phyloP scores from a whole-genome alignment of 2,888 invertebrate species.

The Phasia obesa region DNA sequence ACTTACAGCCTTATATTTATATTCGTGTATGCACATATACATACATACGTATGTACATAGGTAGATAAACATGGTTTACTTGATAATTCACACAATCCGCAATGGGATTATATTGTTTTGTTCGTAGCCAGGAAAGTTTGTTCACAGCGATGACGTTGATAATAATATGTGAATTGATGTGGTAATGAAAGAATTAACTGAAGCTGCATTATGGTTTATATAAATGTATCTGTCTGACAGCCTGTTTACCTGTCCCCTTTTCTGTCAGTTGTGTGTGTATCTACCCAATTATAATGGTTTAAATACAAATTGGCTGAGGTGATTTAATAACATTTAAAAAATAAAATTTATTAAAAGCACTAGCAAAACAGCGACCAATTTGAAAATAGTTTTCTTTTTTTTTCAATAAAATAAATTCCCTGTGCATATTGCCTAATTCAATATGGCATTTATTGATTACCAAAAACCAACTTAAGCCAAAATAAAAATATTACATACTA shows the following conservation, averaged over 20 bases:
- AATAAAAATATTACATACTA: too few species aligned
- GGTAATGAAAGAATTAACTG: constrained; percentile 67
- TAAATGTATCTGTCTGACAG: background rate
- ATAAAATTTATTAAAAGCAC: constrained; percentile 30
- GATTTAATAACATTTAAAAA: constrained; percentile 59
- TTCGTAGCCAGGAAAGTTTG: constrained; percentile 58
- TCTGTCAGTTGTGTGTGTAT: constrained; percentile 29
- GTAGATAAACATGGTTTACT: constrained; percentile 47
- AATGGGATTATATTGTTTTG: constrained; percentile 63
- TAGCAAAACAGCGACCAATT: constrained; percentile 23
- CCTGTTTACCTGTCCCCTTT: constrained; percentile 9
- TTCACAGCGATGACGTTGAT: constrained; percentile 66
- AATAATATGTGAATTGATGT: constrained; percentile 70
- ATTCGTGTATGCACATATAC: background rate
- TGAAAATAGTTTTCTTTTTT: constrained; percentile 10
- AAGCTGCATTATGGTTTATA: constrained; percentile 25
- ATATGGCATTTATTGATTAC: too few species aligned
- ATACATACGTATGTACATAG: too few species aligned
- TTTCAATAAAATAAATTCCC: constrained; percentile 3
- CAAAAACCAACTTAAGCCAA: too few species aligned
- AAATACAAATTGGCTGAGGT: constrained; percentile 53
- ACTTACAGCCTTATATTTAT: background rate
- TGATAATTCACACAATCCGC: constrained; percentile 70
- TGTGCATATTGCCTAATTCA: too few species aligned
- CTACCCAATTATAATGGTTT: constrained; percentile 30